phyloP scores from a whole-genome alignment of 1,140 invertebrate species.

The Aphaenogaster ashmeadi region DNA sequence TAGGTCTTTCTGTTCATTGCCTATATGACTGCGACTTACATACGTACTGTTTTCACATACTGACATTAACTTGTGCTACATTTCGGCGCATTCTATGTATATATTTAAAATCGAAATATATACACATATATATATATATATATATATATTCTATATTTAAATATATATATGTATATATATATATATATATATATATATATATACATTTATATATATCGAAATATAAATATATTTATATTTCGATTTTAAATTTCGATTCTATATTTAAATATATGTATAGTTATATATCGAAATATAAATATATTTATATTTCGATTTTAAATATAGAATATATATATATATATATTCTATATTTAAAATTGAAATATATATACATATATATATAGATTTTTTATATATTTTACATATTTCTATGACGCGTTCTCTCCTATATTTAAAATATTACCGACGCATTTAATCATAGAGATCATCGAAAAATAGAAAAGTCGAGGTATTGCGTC shows the following conservation, averaged over 20 bases:
- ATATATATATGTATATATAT: background rate
- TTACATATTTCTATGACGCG: background rate
- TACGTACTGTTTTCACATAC: conserved; percentile 34
- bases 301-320: background rate
- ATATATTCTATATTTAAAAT: background rate
- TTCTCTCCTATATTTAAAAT: background rate
- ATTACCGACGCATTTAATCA: conserved; percentile 2
- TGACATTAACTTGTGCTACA: background rate
- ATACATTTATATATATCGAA: too few species aligned
- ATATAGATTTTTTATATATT: background rate
- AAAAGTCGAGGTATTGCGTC: conserved; percentile 15
- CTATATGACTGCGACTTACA: background rate
- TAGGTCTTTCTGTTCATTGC: conserved; percentile 29
- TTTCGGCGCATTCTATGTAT: background rate
- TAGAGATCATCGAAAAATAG: conserved; percentile 47
- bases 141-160: background rate
- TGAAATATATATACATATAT: background rate
- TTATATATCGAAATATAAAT: background rate
- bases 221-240: too few species aligned
- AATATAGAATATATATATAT: background rate
- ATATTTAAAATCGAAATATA: conserved; percentile 1
- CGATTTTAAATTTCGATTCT: too few species aligned
- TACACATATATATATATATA: background rate
- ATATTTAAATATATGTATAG: too few species aligned
- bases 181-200: background rate